Evolutionary conservation across 2,113 vertebrate species (phyloP).

Genomic region (Columba janthina): DNA sequence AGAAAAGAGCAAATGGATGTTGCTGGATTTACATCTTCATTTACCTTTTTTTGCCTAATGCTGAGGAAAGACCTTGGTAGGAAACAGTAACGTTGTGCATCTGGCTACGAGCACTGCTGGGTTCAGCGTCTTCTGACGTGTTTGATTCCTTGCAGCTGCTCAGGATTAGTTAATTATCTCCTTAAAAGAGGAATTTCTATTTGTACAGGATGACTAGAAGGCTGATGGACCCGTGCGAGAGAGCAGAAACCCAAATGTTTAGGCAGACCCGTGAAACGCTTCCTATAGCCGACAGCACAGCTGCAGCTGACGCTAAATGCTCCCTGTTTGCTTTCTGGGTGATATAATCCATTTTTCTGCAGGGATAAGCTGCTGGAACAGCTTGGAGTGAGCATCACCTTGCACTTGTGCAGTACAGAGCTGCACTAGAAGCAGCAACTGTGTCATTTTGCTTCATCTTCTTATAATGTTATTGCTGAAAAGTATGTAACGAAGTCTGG

Average conservation of each 20-base stretch:
- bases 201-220: neutral
- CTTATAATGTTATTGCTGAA: neutral
- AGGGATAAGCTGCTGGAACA: neutral
- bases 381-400: neutral
- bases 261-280: neutral
- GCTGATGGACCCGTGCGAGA: neutral
- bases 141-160: constrained; percentile 31
- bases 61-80: neutral
- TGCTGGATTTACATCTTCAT: neutral
- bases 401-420: neutral
- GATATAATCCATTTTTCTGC: neutral
- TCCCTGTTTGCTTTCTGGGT: neutral
- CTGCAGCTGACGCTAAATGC: neutral
- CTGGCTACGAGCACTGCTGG: neutral
- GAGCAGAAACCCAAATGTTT: constrained; percentile 55
- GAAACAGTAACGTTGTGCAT: neutral
- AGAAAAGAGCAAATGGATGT: neutral
- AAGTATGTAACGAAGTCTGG: neutral
- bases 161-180: neutral
- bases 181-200: constrained; percentile 7
- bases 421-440: fast-evolving
- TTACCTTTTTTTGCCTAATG: neutral
- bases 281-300: neutral
- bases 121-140: neutral
- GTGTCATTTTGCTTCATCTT: neutral